A percentile compares a stretch with the other conserved stretches of the same genome.
These are phyloP conservation scores for Centrocercus urophasianus DNA, from an alignment of 2,113 vertebrate genomes.

Conservation along the genomic window DNA sequence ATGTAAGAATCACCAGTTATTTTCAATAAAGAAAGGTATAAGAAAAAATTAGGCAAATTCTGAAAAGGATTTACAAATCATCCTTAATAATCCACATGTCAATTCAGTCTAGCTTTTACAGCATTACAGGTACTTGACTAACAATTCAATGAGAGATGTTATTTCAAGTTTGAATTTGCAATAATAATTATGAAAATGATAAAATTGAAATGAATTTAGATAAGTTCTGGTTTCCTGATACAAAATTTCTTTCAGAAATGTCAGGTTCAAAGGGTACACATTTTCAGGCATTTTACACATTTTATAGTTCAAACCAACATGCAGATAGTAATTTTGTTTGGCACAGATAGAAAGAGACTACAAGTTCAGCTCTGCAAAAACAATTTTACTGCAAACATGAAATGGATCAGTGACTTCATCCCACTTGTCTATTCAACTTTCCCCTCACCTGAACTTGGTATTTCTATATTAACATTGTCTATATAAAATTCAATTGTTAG, in stretches of 20 bases:
- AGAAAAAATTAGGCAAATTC: neutral
- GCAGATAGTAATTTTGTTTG: conserved; percentile 45
- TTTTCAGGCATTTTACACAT: conserved; percentile 61
- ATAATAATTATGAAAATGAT: neutral
- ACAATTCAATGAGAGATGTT: conserved; percentile 40
- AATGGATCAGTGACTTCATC: neutral
- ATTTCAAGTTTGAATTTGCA: neutral
- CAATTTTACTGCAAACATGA: conserved; percentile 64
- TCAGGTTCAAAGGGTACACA: neutral
- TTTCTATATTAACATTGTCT: neutral
- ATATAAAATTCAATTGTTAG: neutral
- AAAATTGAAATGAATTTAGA: neutral
- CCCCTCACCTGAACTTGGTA: neutral
- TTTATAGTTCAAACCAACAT: conserved; percentile 57
- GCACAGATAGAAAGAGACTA: conserved; percentile 63
- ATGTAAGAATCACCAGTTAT: neutral
- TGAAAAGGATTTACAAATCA: neutral
- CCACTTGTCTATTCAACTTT: neutral
- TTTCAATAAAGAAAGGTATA: neutral
- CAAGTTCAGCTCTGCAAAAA: conserved; percentile 58
- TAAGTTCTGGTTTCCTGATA: neutral
- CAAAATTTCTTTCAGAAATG: neutral
- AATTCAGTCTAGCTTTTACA: neutral
- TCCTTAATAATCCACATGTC: neutral
- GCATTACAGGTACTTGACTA: neutral